These are phyloP conservation scores for Microchrysa polita DNA, from an alignment of 2,888 invertebrate genomes.

Conservation along the genomic window DNA sequence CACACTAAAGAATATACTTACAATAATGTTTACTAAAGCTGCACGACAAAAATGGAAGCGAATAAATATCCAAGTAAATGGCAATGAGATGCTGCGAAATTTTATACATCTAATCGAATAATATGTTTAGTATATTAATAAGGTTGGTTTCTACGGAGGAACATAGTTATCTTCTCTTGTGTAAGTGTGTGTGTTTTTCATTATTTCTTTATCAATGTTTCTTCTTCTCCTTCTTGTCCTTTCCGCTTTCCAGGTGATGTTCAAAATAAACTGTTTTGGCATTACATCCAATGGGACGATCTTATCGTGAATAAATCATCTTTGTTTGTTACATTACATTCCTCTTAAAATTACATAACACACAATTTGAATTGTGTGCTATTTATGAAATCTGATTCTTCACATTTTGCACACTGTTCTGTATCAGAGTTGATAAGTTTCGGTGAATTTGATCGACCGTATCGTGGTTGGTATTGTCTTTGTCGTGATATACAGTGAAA, in stretches of 20 bases:
- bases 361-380: not conserved
- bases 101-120: not conserved
- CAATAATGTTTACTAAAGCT: not conserved
- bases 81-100: slow-evolving; percentile 24
- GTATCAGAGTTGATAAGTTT: slow-evolving; percentile 16
- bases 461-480: slow-evolving; percentile 51
- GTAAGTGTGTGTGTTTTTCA: not conserved
- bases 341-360: no score
- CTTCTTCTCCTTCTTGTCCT: no score
- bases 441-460: not conserved
- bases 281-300: no score
- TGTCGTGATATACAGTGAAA: slow-evolving; percentile 55
- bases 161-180: slow-evolving; percentile 6
- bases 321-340: no score
- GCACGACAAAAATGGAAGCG: slow-evolving; percentile 31
- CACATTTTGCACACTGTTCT: not conserved
- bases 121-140: not conserved
- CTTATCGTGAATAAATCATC: no score
- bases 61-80: slow-evolving; percentile 30
- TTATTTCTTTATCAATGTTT: not conserved
- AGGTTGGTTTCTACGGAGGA: slow-evolving; percentile 13
- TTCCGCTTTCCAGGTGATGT: no score
- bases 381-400: slow-evolving; percentile 21
- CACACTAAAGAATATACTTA: no score
- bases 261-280: no score